A percentile compares a stretch with the other conserved stretches of the same genome.
Evolutionary conservation across 2,888 invertebrate genomes (phyloP).

Genomic region (Ophion ellenae): DNA sequence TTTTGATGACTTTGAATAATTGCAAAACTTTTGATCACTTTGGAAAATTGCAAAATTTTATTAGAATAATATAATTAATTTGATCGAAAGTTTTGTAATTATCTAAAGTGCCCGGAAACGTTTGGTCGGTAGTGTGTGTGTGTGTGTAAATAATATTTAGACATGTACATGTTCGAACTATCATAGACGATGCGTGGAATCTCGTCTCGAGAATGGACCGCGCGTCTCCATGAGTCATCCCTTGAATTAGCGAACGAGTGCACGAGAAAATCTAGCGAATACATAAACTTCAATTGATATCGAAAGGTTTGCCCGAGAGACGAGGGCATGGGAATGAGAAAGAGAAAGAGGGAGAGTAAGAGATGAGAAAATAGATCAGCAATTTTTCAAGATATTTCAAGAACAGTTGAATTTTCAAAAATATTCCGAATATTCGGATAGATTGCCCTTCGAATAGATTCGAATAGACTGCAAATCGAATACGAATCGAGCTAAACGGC

Average conservation of each 20-base stretch:
- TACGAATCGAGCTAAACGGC: no score
- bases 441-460: no score
- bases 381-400: neutral
- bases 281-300: conserved; percentile 63
- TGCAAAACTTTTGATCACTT: no score
- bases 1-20: no score
- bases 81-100: no score
- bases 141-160: neutral
- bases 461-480: no score
- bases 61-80: no score
- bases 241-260: conserved; percentile 61
- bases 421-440: no score
- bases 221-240: conserved; percentile 61
- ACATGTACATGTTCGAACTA: neutral
- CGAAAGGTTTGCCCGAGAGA: conserved; percentile 15
- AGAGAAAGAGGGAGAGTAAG: neutral
- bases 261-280: conserved; percentile 42
- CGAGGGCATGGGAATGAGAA: neutral
- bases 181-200: conserved; percentile 19
- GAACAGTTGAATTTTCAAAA: neutral
- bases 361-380: neutral
- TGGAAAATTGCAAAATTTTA: no score
- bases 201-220: conserved; percentile 40
- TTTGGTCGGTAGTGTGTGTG: neutral
- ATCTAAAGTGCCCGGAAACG: no score